A percentile compares a stretch with the other conserved stretches of the same genome.
These are phyloP conservation scores for Scolopax rusticola DNA, from an alignment of 2,797 vertebrate genomes.

Conservation along the genomic window DNA sequence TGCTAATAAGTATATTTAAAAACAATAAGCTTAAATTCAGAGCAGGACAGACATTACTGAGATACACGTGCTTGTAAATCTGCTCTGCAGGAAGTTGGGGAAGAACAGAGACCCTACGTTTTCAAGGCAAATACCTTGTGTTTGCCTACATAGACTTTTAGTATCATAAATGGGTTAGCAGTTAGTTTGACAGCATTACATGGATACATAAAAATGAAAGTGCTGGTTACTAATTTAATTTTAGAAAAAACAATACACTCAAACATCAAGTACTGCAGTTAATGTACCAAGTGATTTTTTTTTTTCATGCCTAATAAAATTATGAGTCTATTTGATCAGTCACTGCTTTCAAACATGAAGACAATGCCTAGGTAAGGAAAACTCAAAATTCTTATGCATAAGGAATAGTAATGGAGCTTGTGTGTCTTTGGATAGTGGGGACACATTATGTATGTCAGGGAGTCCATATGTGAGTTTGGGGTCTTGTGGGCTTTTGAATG, in stretches of 20 bases:
- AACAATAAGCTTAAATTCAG: background rate
- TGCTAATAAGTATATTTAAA: background rate
- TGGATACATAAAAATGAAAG: background rate
- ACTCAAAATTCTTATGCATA: background rate
- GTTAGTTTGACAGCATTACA: background rate
- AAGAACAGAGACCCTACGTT: background rate
- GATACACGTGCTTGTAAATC: background rate
- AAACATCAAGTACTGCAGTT: background rate
- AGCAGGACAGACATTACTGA: background rate
- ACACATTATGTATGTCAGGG: rapidly evolving
- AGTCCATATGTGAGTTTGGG: background rate
- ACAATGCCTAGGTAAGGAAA: background rate
- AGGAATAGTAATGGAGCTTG: background rate
- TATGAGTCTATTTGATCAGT: background rate
- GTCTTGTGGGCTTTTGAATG: background rate
- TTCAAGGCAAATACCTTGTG: background rate
- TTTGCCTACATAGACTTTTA: background rate
- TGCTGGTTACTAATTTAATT: background rate
- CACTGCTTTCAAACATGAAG: background rate
- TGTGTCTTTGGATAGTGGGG: background rate
- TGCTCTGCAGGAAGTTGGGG: background rate
- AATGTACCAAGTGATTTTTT: background rate
- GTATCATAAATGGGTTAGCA: background rate
- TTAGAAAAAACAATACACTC: background rate
- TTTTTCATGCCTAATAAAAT: background rate